phyloP scores from a whole-genome alignment of 2,113 vertebrate genomes.

The Poeciliopsis retropinna region DNA sequence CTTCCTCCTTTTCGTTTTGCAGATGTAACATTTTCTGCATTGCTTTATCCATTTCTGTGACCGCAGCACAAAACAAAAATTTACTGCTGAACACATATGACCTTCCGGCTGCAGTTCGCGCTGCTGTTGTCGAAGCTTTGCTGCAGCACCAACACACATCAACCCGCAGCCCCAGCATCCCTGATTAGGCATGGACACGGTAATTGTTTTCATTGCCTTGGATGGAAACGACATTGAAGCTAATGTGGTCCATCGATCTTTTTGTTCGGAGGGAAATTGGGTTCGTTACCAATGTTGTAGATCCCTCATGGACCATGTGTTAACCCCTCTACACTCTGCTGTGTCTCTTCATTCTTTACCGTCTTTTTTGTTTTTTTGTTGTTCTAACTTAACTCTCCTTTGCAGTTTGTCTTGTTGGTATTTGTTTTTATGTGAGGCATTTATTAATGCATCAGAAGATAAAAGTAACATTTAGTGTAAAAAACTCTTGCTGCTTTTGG shows the following conservation, averaged over 20 bases:
- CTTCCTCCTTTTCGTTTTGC: not conserved
- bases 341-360: conserved; percentile 18
- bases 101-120: conserved; percentile 21
- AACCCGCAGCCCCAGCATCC: conserved; percentile 52
- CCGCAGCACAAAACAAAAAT: conserved; percentile 21
- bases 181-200: conserved; percentile 60
- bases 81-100: conserved; percentile 15
- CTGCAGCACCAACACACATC: conserved; percentile 49
- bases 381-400: not conserved
- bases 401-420: not conserved
- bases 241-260: conserved; percentile 73
- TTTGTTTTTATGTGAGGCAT: not conserved
- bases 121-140: conserved; percentile 17
- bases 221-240: conserved; percentile 64
- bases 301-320: conserved; percentile 34
- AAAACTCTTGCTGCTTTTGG: no score
- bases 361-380: not conserved
- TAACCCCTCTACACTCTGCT: conserved; percentile 43
- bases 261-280: conserved; percentile 61
- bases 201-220: conserved; percentile 72
- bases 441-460: not conserved
- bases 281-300: conserved; percentile 61
- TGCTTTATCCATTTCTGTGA: not conserved
- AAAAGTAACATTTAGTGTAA: not conserved
- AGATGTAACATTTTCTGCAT: not conserved